Conservation (phyloP, 2,888 invertebrate genomes). For the Isotomurus palustris region DNA sequence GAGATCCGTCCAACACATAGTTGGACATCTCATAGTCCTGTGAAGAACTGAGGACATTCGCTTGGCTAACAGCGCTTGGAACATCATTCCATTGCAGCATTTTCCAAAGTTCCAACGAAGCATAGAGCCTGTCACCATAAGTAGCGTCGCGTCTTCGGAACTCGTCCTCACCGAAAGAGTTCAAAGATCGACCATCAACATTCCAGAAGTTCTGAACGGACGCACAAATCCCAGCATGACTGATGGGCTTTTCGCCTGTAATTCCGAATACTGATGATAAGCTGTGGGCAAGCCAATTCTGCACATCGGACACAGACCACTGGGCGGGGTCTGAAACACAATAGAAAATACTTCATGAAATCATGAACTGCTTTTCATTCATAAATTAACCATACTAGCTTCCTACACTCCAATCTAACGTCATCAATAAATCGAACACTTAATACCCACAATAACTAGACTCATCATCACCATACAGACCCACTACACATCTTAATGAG, state of each 20-base stretch:
- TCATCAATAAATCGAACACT: too few relatives aligned
- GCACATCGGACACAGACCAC: constrained; percentile 80
- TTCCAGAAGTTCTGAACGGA: constrained; percentile 62
- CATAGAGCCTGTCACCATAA: constrained; percentile 41
- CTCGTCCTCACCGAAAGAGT: constrained; percentile 75
- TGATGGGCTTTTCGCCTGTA: background rate
- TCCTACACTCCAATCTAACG: too few relatives aligned
- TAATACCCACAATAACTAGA: too few relatives aligned
- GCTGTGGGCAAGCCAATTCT: constrained; percentile 85
- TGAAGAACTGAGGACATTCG: constrained; percentile 5
- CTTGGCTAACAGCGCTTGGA: background rate
- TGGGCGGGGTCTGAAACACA: constrained; percentile 75
- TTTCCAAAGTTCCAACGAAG: constrained; percentile 43
- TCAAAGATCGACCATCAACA: constrained; percentile 71
- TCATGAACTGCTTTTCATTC: too few relatives aligned
- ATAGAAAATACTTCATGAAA: too few relatives aligned
- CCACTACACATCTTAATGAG: too few relatives aligned
- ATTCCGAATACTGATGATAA: constrained; percentile 24
- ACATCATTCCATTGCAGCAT: constrained; percentile 24
- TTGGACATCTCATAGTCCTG: constrained; percentile 18
- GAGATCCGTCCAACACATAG: constrained; percentile 10
- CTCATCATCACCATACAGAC: too few relatives aligned
- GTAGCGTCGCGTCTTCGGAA: constrained; percentile 71
- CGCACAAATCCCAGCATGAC: constrained; percentile 1
- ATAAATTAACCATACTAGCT: too few relatives aligned